These are phyloP conservation scores for Megatriorchis doriae DNA, from an alignment of 2,113 vertebrate species.

Conservation along the genomic window DNA sequence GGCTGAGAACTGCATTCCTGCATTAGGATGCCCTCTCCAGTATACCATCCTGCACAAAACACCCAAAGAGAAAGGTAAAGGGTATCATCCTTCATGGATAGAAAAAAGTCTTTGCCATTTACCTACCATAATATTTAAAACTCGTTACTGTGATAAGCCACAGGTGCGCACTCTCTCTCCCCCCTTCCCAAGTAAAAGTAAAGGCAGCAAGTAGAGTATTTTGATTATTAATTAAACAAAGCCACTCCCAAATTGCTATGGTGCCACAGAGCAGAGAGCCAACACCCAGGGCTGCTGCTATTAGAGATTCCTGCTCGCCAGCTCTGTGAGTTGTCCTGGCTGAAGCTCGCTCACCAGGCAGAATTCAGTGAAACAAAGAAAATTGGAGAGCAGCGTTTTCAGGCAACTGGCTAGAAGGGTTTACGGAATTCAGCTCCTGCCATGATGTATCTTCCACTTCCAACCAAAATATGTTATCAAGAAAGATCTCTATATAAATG, in stretches of 20 bases:
- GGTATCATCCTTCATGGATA: background rate
- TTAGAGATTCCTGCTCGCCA: background rate
- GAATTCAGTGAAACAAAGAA: background rate
- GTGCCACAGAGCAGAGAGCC: background rate
- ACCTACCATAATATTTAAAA: background rate
- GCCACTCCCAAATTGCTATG: slow-evolving; percentile 45
- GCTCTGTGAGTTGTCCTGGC: background rate
- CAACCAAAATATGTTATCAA: background rate
- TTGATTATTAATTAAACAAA: slow-evolving; percentile 44
- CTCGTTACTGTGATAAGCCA: background rate
- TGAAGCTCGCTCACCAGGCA: accelerated
- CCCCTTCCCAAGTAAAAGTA: background rate
- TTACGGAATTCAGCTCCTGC: background rate
- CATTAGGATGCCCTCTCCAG: background rate
- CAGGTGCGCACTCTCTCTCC: no score
- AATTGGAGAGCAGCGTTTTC: background rate
- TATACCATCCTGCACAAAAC: background rate
- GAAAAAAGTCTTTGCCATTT: background rate
- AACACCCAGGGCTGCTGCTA: slow-evolving; percentile 23
- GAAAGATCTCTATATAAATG: background rate
- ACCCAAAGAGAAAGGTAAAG: background rate
- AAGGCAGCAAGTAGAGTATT: background rate
- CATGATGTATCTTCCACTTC: background rate
- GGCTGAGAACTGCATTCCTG: background rate
- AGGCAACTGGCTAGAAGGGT: background rate